Evolutionary conservation across 2,113 vertebrate genomes (phyloP), one percentile per base, ranked within the genome.

Genomic region (Phrynosoma blainvillii): DNA sequence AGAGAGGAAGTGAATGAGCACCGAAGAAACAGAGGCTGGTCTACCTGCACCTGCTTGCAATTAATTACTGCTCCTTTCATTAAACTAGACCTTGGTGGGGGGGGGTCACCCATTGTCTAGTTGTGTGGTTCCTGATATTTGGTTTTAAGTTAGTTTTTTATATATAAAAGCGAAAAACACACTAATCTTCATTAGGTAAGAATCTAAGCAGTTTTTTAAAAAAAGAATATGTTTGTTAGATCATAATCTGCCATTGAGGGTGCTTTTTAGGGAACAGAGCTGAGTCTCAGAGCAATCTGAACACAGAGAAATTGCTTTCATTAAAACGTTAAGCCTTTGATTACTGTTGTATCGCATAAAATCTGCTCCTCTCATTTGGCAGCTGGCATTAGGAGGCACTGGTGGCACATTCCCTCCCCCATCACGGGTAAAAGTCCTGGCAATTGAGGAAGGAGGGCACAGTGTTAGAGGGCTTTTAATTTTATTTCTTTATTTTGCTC

Each of bases 1-100:
- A 82, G 87, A 86, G 74, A 84, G 71, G 77, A 82, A 52, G 36
- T 36, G 27, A 77, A 42, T 66, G 86, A 87, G 87, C 65, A 85
- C 77, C 65, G 59, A 86, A 62, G 87, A 79, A 82, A 5, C 1
- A 88, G 0, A 0, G 91, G 83, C 88, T 71, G 62, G 70, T 87
- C 76, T 78, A 84, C 90, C 90, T 95, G 93, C 94, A 94, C 93
- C 94, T 92, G 89, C 81, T 73, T 75, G 81, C 93, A 93, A 93
- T 96, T 95, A 94, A 94, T 96, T 94, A 94, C 1, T 0, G 89
- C 84, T 89, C 79, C 75, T 90, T 89, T 94, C 92, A 93, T 92
- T 95, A 94, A 80, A 77, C 92, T 85, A 93, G 87, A 89, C 91
- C 87, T 74, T 84, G 87, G 36, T 36, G 36, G 36, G 36, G 36